Evolutionary conservation across 2,113 vertebrate genomes (phyloP).

Genomic region (Alligator sinensis): DNA sequence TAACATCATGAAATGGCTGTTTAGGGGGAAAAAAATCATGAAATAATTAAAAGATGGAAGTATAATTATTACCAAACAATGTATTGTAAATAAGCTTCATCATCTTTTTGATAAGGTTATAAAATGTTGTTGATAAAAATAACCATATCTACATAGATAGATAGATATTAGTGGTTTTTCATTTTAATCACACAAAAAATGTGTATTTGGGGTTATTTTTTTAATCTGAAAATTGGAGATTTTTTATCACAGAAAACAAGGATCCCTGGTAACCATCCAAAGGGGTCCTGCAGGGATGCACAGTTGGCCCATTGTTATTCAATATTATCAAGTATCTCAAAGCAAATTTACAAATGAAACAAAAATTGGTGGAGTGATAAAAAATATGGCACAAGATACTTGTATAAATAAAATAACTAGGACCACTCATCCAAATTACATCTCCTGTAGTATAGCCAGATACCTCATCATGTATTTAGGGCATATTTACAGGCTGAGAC

Average conservation of each 20-base stretch:
- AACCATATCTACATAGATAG: too few relatives aligned
- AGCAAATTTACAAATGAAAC: not conserved
- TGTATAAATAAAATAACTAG: not conserved
- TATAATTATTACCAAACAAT: not conserved
- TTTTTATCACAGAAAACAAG: too few relatives aligned
- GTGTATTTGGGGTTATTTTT: too few relatives aligned
- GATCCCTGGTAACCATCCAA: not conserved
- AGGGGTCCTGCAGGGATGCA: not conserved
- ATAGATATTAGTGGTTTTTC: too few relatives aligned
- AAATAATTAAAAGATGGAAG: not conserved
- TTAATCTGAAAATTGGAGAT: too few relatives aligned
- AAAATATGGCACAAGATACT: not conserved
- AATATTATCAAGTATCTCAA: not conserved
- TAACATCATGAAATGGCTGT: not conserved
- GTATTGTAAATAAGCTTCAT: not conserved
- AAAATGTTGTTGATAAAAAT: not conserved
- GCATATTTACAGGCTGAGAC: too few relatives aligned
- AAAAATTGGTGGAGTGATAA: not conserved
- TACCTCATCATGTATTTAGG: too few relatives aligned
- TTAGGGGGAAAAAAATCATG: not conserved
- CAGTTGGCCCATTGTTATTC: not conserved
- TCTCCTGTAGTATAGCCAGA: too few relatives aligned
- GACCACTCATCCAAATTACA: too few relatives aligned
- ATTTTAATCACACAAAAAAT: too few relatives aligned
- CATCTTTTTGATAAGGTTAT: not conserved